phyloP scores from a whole-genome alignment of 2,888 invertebrate species.

The Nomada ruficornis region DNA sequence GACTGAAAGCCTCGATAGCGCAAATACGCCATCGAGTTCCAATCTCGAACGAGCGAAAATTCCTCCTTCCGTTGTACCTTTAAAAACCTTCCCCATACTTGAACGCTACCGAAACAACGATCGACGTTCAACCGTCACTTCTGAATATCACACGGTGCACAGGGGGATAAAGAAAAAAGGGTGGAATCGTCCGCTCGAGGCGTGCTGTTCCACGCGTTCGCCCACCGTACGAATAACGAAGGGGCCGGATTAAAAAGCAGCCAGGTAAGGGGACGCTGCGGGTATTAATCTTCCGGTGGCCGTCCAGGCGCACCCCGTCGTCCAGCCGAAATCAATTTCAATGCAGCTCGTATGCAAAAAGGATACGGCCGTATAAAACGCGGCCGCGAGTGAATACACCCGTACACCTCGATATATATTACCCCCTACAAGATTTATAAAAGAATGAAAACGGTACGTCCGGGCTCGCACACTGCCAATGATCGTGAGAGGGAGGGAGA shows the following conservation, averaged over 20 bases:
- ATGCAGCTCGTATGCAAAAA: constrained; percentile 60
- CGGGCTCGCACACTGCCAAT: background rate
- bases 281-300: constrained; percentile 55
- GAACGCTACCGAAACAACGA: no score
- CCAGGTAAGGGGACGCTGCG: constrained; percentile 9
- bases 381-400: constrained; percentile 56
- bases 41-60: no score
- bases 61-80: no score
- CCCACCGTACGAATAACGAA: constrained; percentile 4
- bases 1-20: no score
- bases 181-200: background rate
- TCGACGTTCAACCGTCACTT: background rate
- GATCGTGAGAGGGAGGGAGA: background rate
- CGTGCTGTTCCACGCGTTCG: constrained; percentile 11
- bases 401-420: constrained; percentile 59
- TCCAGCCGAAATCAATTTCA: constrained; percentile 63
- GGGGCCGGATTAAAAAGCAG: constrained; percentile 35
- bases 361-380: constrained; percentile 52
- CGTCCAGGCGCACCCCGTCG: constrained; percentile 24
- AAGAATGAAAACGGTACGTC: constrained; percentile 67
- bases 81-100: no score
- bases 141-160: background rate
- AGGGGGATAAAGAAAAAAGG: no score
- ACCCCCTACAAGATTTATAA: constrained; percentile 65
- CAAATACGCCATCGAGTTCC: no score